A percentile compares a stretch with the other conserved stretches of the same genome.
Evolutionary conservation across 23 tunicate species (phyloP).

Genomic region (Phallusia fumigata): DNA sequence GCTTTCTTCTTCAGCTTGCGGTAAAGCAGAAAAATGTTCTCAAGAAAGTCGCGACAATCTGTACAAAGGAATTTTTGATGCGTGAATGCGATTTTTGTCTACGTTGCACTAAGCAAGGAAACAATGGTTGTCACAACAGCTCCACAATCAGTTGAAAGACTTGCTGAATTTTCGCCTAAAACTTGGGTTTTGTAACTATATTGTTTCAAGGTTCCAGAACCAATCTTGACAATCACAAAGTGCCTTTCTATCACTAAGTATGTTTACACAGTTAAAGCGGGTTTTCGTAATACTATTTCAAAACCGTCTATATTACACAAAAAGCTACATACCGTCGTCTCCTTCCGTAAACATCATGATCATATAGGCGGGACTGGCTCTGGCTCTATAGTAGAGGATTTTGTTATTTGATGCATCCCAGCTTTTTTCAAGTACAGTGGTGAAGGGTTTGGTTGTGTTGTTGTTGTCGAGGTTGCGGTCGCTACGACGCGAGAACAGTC

Average conservation of each 20-base stretch:
- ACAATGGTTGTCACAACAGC: no score
- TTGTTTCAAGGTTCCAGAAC: background rate
- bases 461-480: background rate
- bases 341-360: constrained; percentile 62
- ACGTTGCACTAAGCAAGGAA: no score
- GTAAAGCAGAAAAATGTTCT: constrained; percentile 44
- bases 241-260: no score
- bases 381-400: constrained; percentile 45
- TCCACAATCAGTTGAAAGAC: no score
- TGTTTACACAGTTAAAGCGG: no score
- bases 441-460: background rate
- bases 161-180: no score
- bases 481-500: constrained; percentile 11
- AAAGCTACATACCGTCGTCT: constrained; percentile 27
- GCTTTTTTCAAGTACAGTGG: constrained; percentile 38
- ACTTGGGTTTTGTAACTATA: no score
- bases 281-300: background rate
- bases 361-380: constrained; percentile 61
- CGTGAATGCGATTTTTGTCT: no score
- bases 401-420: constrained; percentile 62
- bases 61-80: background rate
- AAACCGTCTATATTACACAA: background rate
- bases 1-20: constrained; percentile 56
- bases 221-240: no score
- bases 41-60: constrained; percentile 48